These are phyloP conservation scores for Luffia ferchaultella DNA, from an alignment of 2,888 invertebrate species.

Conservation along the genomic window DNA sequence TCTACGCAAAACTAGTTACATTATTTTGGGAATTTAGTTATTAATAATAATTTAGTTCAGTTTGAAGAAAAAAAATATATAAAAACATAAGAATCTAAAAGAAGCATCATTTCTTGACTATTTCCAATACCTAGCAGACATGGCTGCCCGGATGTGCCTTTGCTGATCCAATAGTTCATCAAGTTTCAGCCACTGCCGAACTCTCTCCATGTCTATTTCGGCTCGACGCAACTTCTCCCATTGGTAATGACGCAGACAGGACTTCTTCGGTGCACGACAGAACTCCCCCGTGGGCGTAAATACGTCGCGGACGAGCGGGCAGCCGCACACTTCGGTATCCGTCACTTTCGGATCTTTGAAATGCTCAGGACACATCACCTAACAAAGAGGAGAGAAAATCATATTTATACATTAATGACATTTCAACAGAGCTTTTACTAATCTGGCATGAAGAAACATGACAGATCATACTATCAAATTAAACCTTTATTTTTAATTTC, in stretches of 20 bases:
- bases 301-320: conserved; percentile 85
- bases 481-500: no score
- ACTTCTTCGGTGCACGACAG: conserved; percentile 88
- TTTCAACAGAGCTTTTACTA: no score
- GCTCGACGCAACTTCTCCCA: conserved; percentile 96
- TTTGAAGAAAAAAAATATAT: no score
- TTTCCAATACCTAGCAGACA: conserved; percentile 67
- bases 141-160: conserved; percentile 78
- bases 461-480: no score
- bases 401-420: no score
- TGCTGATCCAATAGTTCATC: conserved; percentile 96
- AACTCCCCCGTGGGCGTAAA: conserved; percentile 87
- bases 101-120: no score
- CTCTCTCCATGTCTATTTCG: conserved; percentile 94
- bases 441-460: no score
- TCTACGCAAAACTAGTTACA: no score
- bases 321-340: conserved; percentile 91
- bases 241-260: conserved; percentile 89
- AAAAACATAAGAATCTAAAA: no score
- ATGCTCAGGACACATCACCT: conserved; percentile 95
- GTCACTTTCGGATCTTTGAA: conserved; percentile 92
- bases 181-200: conserved; percentile 89
- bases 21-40: no score
- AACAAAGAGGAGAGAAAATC: conserved; percentile 9
- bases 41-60: no score